Base-by-base conservation (phyloP, 1,140 invertebrate genomes). In the Calephelis nemesis region DNA sequence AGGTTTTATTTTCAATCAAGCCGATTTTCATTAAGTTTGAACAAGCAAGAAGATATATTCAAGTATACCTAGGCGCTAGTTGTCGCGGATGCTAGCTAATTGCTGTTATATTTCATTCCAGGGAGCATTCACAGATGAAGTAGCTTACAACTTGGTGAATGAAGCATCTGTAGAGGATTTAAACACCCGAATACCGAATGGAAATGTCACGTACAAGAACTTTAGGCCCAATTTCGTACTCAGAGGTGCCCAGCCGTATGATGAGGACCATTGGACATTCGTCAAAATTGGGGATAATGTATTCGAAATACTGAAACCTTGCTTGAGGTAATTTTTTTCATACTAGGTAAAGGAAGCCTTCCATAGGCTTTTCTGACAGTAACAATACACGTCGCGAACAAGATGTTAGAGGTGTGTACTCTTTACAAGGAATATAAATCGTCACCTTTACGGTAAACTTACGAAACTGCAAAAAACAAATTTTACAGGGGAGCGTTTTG, bases 151-250 rank as follows among this genome's bases (percentile, higher is more conserved):
- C 62, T 65, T 96, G 13, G 91, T 95, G 39, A 95, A 95, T 68
- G 91, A 94, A 68, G 87, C 92, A 0, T 96, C 95, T 0, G 85
- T 96, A 1, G 78, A 92, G 0, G 95, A 96, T 39, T 79, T 96
- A 62, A 95, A 95, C 79, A 84, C 69, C 9, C 89, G 93, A 67
- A 65, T 95, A 9, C 79, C 69, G 6, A 73, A 74, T 7, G 67
- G 62, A 12, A 70, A 93, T 30, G 87, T 93, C 12, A 81, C 91
- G 15, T 91, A n/a, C 67, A 93, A 7, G 75, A 93, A 65, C 85
- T 96, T 96, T 79, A 90, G 95, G 49, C 93, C 94, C 0, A 96
- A 96, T 83, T 94, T 96, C 68, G 89, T 96, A 0, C 89, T 96
- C 7, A 93, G 93, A 74, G 95, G 95, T 1, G 84, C 93, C 1